Base-by-base conservation (phyloP, 2,797 vertebrate genomes). In the Arrhamphus sclerolepis region DNA sequence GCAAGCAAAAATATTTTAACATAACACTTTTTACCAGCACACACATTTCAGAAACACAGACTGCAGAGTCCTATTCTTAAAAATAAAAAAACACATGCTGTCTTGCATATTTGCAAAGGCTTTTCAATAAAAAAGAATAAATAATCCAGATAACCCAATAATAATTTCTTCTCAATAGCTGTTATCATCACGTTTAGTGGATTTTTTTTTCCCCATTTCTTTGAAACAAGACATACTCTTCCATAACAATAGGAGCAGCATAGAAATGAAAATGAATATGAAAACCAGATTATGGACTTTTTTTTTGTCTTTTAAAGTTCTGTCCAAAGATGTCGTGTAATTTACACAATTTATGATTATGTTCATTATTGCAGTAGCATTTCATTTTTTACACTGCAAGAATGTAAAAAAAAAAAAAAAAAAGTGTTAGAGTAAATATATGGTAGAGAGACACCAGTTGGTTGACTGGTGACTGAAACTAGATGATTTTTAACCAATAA, bases 301-400 rank as follows among this genome's bases (percentile, higher is more conserved):
- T 13, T 43, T 50, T 61, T 61, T 40, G n/a, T 53, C 58, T 58
- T 41, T 44, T 29, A 61, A 17, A 34, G 29, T 22, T 51, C 22
- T 18, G 56, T 26, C 6, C 26, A 21, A 1, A 19, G 41, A 56
- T 54, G 28, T 66, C 20, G 54, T 66, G 40, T 59, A 14, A 60
- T 77, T 70, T 22, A 46, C 5, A 31, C n/a, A n/a, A n/a, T n/a
- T n/a, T n/a, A 18, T 41, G 72, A 83, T 76, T 69, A 70, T 63
- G 54, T 55, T 78, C 61, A 68, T 72, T 29, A 70, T 19, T 26
- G 51, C 24, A 39, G 54, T 47, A 39, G 64, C 41, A 31, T 65
- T 53, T 70, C 49, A 58, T 61, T 77, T 77, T 40, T 58, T 16
- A 47, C 46, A 57, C 56, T 66, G 74, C 69, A 39, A 51, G 24